Base-by-base conservation (phyloP, 2,888 invertebrate genomes). In the Coleophora flavipennella region DNA sequence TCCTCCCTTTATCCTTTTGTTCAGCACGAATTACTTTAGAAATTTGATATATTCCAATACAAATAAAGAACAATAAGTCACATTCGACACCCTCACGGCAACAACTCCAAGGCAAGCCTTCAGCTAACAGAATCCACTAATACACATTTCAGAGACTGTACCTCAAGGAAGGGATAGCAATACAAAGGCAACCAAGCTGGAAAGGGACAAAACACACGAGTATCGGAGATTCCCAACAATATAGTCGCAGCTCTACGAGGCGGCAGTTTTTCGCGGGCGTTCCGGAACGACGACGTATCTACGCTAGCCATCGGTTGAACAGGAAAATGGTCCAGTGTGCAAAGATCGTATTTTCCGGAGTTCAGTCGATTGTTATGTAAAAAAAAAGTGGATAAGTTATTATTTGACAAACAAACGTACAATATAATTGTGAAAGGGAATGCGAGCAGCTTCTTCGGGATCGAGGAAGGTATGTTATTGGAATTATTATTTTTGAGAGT, bases 341-440 rank as follows among this genome's bases (percentile, higher is more conserved):
- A 4, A 20, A 4, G 20, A 53, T 44, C 48, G 46, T 58, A 55
- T 58, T 52, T 58, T 56, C 49, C 53, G 52, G 51, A 50, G 61
- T 63, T 20, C 20, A 20, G 20, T 20, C 20, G 65, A 54, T 60
- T 44, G 28, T 61, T 68, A 76, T 73, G 68, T 67, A 78, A 79
- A 77, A 80, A 77, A 79, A 79, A 77, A 78, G 83, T 83, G 83
- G 83, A 81, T 79, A 78, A 71, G 67, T 74, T 81, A 61, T 44
- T 79, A 51, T 69, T 65, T 55, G 72, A 71, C 48, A 66, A 65
- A 64, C 76, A 68, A 55, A 81, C 83, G 81, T 80, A 78, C 77
- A 81, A 80, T 81, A 81, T 75, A 74, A 79, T 83, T 66, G 79
- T 75, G 77, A 73, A 67, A 77, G 75, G 73, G 46, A 83, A 83